These are phyloP conservation scores for Prionailurus viverrinus DNA, from an alignment of 2,113 vertebrate species.

Conservation along the genomic window DNA sequence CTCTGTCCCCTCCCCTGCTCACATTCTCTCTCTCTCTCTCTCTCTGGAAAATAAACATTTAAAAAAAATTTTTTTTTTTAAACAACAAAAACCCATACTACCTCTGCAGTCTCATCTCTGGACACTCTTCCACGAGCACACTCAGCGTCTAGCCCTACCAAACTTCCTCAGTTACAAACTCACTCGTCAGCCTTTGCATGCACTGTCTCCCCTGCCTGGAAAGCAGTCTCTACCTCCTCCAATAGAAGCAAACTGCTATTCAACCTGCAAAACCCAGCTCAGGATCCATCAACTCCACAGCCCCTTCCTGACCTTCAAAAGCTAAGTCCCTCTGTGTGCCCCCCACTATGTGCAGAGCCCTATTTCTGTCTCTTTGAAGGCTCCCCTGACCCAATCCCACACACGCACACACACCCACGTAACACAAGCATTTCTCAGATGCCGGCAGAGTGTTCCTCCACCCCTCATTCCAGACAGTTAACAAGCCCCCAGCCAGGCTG, in stretches of 20 bases:
- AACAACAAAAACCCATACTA: background rate
- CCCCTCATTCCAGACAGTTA: background rate
- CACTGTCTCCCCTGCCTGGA: background rate
- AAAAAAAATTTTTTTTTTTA: too few species aligned
- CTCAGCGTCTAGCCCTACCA: too few species aligned
- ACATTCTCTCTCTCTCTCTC: too few species aligned
- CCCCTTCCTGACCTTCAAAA: background rate
- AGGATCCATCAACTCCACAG: background rate
- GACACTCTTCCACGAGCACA: too few species aligned
- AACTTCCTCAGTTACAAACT: background rate
- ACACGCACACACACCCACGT: too few species aligned
- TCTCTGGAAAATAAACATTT: too few species aligned
- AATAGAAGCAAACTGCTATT: background rate
- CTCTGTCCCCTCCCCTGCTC: too few species aligned
- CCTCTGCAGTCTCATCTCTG: background rate
- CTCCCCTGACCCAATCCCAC: background rate
- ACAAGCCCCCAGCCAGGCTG: background rate
- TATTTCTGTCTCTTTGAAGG: background rate
- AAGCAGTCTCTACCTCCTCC: background rate
- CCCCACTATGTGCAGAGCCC: fast-evolving
- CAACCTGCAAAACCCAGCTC: background rate
- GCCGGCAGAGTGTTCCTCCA: background rate
- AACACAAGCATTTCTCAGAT: too few species aligned
- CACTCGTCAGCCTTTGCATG: background rate
- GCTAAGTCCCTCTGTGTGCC: background rate